A percentile compares a stretch with the other conserved stretches of the same genome.
Evolutionary conservation across 2,113 vertebrate species (phyloP).

Genomic region (Dicentrarchus labrax): DNA sequence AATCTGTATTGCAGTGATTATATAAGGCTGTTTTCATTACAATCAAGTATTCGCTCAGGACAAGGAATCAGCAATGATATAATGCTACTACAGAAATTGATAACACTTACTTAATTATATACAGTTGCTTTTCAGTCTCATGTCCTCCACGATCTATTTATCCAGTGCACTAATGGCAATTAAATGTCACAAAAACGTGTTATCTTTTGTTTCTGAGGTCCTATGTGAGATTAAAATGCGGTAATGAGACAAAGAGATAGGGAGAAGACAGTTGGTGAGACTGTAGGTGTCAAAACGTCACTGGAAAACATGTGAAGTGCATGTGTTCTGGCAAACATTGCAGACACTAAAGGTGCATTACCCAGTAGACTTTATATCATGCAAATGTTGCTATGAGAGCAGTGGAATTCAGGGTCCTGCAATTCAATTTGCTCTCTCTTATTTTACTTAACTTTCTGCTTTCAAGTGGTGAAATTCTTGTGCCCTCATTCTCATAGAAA

Average conservation of each 20-base stretch:
- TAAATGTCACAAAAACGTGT: constrained; percentile 33
- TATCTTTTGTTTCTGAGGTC: constrained; percentile 29
- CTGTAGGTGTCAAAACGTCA: constrained; percentile 13
- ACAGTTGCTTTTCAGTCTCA: constrained; percentile 25
- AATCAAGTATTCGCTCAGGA: constrained; percentile 55
- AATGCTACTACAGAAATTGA: constrained; percentile 19
- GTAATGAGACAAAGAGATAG: constrained; percentile 20
- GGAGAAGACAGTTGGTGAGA: constrained; percentile 26
- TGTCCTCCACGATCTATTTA: constrained; percentile 41
- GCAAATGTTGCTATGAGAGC: constrained; percentile 10
- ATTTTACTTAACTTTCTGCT: constrained; percentile 28
- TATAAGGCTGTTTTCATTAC: constrained; percentile 46
- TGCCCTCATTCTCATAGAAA: constrained; percentile 21
- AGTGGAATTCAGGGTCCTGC: not conserved
- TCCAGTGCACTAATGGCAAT: constrained; percentile 38
- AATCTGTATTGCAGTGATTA: constrained; percentile 50
- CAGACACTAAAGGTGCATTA: constrained; percentile 27
- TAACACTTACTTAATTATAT: constrained; percentile 42
- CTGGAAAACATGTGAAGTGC: constrained; percentile 16
- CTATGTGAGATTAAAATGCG: constrained; percentile 22
- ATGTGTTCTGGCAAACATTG: constrained; percentile 37
- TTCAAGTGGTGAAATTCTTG: constrained; percentile 19
- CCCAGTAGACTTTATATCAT: constrained; percentile 11
- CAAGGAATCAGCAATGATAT: constrained; percentile 28
- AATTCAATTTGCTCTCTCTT: constrained; percentile 36